Conservation (phyloP, 1,140 invertebrate genomes). For the Trachymyrmex septentrionalis region DNA sequence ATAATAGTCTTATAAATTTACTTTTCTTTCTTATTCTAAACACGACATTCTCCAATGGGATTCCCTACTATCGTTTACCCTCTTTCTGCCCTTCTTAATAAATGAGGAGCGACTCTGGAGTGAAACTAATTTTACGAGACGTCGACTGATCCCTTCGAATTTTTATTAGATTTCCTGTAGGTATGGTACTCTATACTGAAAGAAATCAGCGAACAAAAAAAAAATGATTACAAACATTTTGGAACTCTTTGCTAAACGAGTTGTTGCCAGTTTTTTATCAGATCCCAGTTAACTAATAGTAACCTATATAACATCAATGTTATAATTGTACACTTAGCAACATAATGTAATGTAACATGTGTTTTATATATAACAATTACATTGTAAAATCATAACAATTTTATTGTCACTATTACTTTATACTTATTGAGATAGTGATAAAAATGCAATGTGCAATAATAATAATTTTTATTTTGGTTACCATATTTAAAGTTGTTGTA, state of each 20-base stretch:
- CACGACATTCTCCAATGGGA: constrained; percentile 39
- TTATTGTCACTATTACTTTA: too few relatives aligned
- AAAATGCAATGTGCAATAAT: not conserved
- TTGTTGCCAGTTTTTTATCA: not conserved
- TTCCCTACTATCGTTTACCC: constrained; percentile 2
- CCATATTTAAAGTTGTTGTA: not conserved
- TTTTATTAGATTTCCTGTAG: constrained; percentile 72
- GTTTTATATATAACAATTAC: too few relatives aligned
- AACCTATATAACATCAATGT: too few relatives aligned
- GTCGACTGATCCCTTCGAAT: constrained; percentile 59
- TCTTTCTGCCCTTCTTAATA: not conserved
- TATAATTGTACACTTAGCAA: too few relatives aligned
- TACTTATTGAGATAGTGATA: not conserved
- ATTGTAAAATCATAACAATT: too few relatives aligned
- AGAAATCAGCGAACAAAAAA: constrained; percentile 2
- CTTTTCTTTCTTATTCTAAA: constrained; percentile 6
- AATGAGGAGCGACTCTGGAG: not conserved
- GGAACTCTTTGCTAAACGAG: not conserved
- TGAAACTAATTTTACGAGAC: constrained; percentile 73
- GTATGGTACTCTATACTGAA: not conserved
- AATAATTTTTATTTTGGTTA: not conserved
- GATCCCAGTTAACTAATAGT: too few relatives aligned
- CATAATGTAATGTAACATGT: too few relatives aligned
- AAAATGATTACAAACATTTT: constrained; percentile 38
- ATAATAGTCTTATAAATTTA: constrained; percentile 38